Percentiles rank a stretch among this genome's conserved stretches.
Conservation (phyloP, 2,888 invertebrate species). For the Brenthis daphne region DNA sequence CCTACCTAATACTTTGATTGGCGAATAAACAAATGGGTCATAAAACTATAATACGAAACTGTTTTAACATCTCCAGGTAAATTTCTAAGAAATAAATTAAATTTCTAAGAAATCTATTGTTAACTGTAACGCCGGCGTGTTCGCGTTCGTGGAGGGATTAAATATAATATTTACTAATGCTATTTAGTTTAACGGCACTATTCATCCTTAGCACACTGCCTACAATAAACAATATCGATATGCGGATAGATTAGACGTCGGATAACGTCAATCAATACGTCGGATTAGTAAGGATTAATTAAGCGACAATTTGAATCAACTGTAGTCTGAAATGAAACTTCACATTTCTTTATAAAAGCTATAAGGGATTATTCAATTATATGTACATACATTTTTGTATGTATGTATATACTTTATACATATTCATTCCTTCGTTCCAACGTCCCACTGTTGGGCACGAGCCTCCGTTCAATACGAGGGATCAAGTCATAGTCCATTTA, state of each 20-base stretch:
- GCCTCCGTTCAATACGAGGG: too few species aligned
- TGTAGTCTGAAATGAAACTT: constrained; percentile 17
- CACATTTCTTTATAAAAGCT: background rate
- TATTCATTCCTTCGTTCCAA: too few species aligned
- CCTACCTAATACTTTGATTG: too few species aligned
- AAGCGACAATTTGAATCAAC: constrained; percentile 31
- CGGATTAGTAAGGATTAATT: constrained; percentile 54
- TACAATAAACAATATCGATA: constrained; percentile 33
- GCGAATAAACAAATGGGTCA: too few species aligned
- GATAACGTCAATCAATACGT: constrained; percentile 67
- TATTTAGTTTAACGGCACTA: background rate
- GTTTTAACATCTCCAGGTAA: too few species aligned
- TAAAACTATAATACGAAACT: too few species aligned
- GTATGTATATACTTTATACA: background rate
- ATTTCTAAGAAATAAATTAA: too few species aligned
- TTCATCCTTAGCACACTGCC: constrained; percentile 4
- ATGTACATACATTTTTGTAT: background rate
- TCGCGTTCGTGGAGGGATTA: too few species aligned
- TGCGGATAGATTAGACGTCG: constrained; percentile 51
- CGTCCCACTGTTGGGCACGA: too few species aligned
- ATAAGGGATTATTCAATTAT: background rate
- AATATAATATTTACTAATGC: background rate
- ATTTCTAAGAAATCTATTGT: too few species aligned
- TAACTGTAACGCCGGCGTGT: too few species aligned
- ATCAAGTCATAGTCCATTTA: too few species aligned